These are phyloP conservation scores for Melanocharis versteri DNA, from an alignment of 2,113 vertebrate species.

Conservation along the genomic window DNA sequence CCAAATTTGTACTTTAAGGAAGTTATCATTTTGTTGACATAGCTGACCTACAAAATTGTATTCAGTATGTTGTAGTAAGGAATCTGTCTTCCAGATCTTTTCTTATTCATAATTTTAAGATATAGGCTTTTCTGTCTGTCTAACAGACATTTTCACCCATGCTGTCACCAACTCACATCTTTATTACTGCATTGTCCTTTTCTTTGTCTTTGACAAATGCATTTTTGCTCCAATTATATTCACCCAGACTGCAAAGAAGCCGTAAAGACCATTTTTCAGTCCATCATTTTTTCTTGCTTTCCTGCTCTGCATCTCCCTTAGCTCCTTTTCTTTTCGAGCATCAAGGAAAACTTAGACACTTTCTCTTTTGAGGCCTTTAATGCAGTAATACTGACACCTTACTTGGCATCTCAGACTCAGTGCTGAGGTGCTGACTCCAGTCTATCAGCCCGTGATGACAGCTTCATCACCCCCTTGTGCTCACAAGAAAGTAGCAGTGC, in stretches of 20 bases:
- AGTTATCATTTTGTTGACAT: background rate
- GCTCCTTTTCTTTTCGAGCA: background rate
- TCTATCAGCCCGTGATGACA: background rate
- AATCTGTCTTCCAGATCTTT: background rate
- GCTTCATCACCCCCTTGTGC: background rate
- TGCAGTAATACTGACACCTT: background rate
- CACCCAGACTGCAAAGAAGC: background rate
- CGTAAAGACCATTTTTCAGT: constrained; percentile 16
- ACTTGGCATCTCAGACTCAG: background rate
- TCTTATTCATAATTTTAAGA: background rate
- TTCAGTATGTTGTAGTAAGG: background rate
- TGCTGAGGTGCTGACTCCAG: background rate
- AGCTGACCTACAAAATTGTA: background rate
- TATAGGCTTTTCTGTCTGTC: background rate
- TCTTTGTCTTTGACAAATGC: constrained; percentile 39
- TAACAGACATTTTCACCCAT: background rate
- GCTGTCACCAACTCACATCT: background rate
- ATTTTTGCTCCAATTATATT: constrained; percentile 41
- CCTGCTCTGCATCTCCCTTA: background rate
- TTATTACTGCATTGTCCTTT: constrained; percentile 34
- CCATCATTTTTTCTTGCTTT: constrained; percentile 15
- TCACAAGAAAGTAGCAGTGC: background rate
- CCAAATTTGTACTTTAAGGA: background rate
- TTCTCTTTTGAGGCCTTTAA: background rate
- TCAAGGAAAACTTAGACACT: background rate